Base-by-base conservation (phyloP, 1,140 invertebrate species). In the Rhagoletis zephyria region DNA sequence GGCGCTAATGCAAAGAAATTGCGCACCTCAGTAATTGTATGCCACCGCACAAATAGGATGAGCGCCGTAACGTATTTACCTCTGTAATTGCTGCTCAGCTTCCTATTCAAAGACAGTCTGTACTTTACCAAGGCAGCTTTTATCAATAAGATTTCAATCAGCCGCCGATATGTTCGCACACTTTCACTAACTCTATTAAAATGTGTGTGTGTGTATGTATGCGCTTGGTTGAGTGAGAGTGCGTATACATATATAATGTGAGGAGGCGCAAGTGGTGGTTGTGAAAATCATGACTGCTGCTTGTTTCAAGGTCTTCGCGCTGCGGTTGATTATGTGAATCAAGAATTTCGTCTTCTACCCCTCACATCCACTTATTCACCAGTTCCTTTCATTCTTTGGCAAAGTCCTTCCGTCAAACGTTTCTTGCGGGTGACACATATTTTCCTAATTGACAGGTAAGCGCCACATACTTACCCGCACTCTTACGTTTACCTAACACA, bases 381-480 rank as follows among this genome's bases (percentile, higher is more conserved):
- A 16, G 67, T 42, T 48, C 30, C 67, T 16, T 30, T 40, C 48
- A 12, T 56, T 19, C 64, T n/a, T 81, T 16, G 6, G 5, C 48
- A 42, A 30, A 12, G 3, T 30, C n/a, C 30, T 51, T 12, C n/a
- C 48, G 19, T 81, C 45, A 56, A 81, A 19, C 48, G 48, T 81
- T 81, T 56, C 48, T 56, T 59, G 48, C 45, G 51, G 74, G 74
- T 81, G 48, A 56, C 74, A 81, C 51, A 56, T 81, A 77, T 81
- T 81, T 51, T 56, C 74, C 74, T 81, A 81, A 81, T 81, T 81
- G 74, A 81, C 65, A 74, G 40, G 70, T 30, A 10, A 74, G 10
- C 74, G 56, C 74, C 16, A 9, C 74, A 56, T 56, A 81, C 30
- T n/a, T 56, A 42, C 7, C 74, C 51, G 74, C 48, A 12, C n/a